Evolutionary conservation across 2,888 invertebrate genomes (phyloP).

Genomic region (Drosophila nr. perissopoda): DNA sequence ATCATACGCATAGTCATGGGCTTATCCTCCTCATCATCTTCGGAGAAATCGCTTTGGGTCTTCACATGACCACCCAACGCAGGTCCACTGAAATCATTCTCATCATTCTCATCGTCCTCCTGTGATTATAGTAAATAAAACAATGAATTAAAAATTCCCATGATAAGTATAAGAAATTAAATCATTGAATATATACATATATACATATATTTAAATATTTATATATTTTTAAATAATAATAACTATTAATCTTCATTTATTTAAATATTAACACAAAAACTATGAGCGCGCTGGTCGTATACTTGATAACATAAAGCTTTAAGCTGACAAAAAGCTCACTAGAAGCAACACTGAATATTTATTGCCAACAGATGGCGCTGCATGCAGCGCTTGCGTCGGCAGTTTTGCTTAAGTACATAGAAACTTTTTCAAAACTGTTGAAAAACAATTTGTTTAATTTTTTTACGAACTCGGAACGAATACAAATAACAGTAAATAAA

Average conservation of each 20-base stretch:
- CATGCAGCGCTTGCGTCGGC: constrained; percentile 12
- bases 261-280: constrained; percentile 26
- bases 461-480: constrained; percentile 5
- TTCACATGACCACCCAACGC: constrained; percentile 84
- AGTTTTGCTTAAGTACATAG: background rate
- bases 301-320: constrained; percentile 35
- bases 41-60: constrained; percentile 84
- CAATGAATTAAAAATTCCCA: background rate
- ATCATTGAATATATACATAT: background rate
- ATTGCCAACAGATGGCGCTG: constrained; percentile 44
- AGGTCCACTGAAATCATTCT: constrained; percentile 85
- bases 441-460: background rate
- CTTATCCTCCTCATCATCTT: constrained; percentile 85
- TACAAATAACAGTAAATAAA: constrained; percentile 13
- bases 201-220: background rate
- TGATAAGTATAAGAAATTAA: background rate
- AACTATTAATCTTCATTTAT: constrained; percentile 4
- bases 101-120: constrained; percentile 85
- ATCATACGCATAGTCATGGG: constrained; percentile 84
- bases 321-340: constrained; percentile 32
- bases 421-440: constrained; percentile 20
- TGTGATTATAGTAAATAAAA: constrained; percentile 22
- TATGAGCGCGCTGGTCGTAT: constrained; percentile 19
- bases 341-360: constrained; percentile 26
- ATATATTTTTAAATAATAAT: constrained; percentile 5